phyloP scores from a whole-genome alignment of 2,888 invertebrate species.

The Stenchaetothrips biformis region DNA sequence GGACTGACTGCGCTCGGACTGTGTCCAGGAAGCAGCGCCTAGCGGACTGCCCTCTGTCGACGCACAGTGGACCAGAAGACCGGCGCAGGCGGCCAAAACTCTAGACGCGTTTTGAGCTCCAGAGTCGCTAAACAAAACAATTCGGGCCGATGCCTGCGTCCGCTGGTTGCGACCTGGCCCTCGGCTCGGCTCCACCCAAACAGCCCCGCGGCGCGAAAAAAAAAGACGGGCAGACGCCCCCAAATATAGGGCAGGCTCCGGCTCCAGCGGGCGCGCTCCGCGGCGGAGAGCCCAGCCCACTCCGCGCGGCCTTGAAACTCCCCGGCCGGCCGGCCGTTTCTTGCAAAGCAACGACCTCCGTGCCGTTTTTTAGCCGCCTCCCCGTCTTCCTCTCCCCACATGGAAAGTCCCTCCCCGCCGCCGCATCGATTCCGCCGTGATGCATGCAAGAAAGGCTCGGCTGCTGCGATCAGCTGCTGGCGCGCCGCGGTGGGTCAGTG shows the following conservation, averaged over 20 bases:
- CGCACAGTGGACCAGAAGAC: too few relatives aligned
- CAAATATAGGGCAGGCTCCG: slow-evolving; percentile 7
- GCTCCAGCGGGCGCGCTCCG: not conserved
- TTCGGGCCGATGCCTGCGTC: not conserved
- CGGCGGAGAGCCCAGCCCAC: too few relatives aligned
- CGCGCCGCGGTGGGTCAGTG: too few relatives aligned
- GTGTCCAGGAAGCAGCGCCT: too few relatives aligned
- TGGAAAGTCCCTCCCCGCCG: not conserved
- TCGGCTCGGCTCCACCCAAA: not conserved
- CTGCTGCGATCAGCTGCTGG: not conserved
- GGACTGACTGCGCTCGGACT: too few relatives aligned
- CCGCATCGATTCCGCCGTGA: not conserved
- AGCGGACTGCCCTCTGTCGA: too few relatives aligned
- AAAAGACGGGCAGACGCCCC: not conserved
- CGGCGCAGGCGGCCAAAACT: too few relatives aligned
- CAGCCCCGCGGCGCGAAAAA: too few relatives aligned
- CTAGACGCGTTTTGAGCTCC: too few relatives aligned
- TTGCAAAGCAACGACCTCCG: slow-evolving; percentile 8
- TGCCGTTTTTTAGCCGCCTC: not conserved
- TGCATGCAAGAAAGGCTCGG: not conserved
- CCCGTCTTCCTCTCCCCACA: not conserved
- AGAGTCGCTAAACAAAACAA: too few relatives aligned
- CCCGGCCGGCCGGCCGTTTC: not conserved
- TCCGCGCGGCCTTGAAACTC: slow-evolving; percentile 2
- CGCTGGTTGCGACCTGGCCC: not conserved